Conservation (phyloP, 2,888 invertebrate species). For the Meiosimyza decipiens region DNA sequence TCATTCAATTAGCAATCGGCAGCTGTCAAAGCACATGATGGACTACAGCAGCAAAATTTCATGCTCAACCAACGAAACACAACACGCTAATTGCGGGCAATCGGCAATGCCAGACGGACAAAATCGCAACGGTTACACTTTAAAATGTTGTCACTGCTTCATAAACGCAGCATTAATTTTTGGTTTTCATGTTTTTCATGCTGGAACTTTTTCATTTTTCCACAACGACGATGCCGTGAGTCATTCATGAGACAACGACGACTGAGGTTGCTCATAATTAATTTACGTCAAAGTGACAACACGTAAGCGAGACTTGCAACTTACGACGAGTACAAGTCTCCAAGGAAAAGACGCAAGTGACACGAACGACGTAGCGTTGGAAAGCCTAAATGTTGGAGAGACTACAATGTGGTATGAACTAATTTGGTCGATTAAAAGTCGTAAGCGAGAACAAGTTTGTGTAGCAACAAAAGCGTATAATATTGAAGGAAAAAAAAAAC, state of each 20-base stretch:
- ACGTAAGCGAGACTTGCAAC: neutral
- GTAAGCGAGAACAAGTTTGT: too few species aligned
- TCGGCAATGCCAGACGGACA: neutral
- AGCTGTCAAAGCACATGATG: conserved; percentile 16
- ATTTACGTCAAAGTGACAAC: conserved; percentile 17
- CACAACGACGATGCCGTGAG: too few species aligned
- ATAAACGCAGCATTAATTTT: conserved; percentile 19
- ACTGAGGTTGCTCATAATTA: conserved; percentile 20
- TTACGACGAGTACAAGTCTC: neutral
- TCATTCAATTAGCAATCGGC: conserved; percentile 12
- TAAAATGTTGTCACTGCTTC: conserved; percentile 17
- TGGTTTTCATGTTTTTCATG: neutral
- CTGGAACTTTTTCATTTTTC: too few species aligned
- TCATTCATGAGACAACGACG: too few species aligned
- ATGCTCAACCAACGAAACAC: neutral
- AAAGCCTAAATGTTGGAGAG: too few species aligned
- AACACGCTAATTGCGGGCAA: conserved; percentile 18
- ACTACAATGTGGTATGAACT: too few species aligned
- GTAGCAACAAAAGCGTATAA: too few species aligned
- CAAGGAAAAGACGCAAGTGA: conserved; percentile 1
- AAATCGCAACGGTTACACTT: conserved; percentile 1
- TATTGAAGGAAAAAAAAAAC: too few species aligned
- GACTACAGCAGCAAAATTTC: conserved; percentile 3
- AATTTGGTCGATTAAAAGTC: too few species aligned
- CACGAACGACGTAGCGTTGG: too few species aligned